Percentiles rank a stretch among this genome's conserved stretches.
These are phyloP conservation scores for Campylomormyrus numenius DNA, from an alignment of 2,113 vertebrate genomes.

Conservation along the genomic window DNA sequence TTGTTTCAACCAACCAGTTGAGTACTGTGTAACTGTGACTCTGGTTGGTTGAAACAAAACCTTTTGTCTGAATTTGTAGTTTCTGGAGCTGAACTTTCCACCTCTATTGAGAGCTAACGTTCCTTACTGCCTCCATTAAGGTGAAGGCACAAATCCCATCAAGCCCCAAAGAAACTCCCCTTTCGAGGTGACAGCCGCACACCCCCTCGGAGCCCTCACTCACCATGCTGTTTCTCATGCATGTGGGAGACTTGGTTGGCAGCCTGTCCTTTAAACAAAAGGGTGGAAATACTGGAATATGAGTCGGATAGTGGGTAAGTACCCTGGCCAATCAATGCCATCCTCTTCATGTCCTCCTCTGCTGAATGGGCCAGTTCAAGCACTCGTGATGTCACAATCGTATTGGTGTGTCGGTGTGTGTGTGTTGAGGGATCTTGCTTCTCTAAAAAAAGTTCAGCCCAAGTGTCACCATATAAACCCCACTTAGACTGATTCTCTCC, in stretches of 20 bases:
- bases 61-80: neutral
- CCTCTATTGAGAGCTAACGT: neutral
- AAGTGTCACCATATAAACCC: neutral
- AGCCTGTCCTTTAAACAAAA: neutral
- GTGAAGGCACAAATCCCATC: neutral
- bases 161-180: neutral
- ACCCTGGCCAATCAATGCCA: neutral
- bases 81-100: neutral
- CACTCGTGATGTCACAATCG: neutral
- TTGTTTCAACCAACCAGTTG: neutral
- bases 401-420: neutral
- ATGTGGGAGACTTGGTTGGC: neutral
- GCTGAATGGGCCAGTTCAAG: neutral
- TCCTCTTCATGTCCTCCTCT: neutral
- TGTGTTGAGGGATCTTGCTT: neutral
- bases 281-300: neutral
- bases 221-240: neutral
- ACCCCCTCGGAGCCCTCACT: neutral
- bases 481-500: neutral
- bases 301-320: neutral
- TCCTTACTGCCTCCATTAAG: neutral
- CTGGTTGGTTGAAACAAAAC: neutral
- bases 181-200: neutral
- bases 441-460: neutral
- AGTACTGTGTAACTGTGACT: neutral